Percentiles rank a stretch among this genome's conserved stretches.
Conservation (phyloP, 2,797 vertebrate genomes). For the Otolemur crassicaudatus region DNA sequence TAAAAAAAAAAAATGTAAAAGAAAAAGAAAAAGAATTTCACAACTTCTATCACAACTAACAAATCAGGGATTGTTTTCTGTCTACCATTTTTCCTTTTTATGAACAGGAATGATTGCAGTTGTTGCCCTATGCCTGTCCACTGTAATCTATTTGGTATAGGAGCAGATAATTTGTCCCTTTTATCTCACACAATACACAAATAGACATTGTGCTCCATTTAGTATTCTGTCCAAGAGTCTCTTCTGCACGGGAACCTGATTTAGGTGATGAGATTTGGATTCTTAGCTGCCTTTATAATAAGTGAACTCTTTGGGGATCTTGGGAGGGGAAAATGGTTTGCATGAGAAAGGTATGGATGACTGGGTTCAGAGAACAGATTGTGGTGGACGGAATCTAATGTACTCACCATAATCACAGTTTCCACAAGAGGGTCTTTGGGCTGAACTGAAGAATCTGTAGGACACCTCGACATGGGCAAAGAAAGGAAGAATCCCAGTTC, state of each 20-base stretch:
- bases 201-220: no score
- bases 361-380: neutral
- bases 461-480: neutral
- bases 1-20: no score
- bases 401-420: neutral
- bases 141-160: no score
- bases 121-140: no score
- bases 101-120: no score
- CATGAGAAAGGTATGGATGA: neutral
- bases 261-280: neutral
- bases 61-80: no score
- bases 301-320: neutral
- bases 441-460: neutral
- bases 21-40: no score
- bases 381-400: neutral
- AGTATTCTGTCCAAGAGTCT: neutral
- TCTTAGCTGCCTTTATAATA: neutral
- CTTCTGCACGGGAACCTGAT: neutral
- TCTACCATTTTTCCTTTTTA: no score
- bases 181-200: no score
- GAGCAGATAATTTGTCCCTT: no score
- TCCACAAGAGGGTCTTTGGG: neutral
- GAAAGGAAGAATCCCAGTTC: neutral
- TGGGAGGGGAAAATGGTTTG: neutral
- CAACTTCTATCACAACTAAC: no score